Base-by-base conservation (phyloP, 2,888 invertebrate genomes). In the Azorinus chamasolen region DNA sequence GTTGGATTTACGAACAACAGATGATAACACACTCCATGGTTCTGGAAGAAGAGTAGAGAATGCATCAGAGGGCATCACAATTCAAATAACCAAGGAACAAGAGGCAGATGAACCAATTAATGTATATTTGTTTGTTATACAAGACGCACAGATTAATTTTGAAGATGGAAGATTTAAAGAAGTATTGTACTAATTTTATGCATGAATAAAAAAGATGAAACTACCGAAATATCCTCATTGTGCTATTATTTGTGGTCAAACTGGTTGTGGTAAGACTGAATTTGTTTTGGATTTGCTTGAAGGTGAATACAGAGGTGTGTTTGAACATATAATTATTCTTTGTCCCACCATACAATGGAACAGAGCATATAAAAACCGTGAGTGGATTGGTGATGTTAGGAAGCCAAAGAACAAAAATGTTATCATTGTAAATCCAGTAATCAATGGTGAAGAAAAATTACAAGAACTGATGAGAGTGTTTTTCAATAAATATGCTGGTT, bases 101-200 rank as follows among this genome's bases (percentile, higher is more conserved):
- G 75, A 46, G 24, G 22, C 75, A 27, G 43, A 55, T 55, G 51
- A 59, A 27, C 0, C 53, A 41, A 50, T 83, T 24, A 77, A 78
- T 61, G 25, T 73, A 1, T 79, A 62, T 55, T n/a, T 79, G n/a
- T 83, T 45, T 61, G 68, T 79, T 20, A 68, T 79, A 39, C 54
- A 55, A 62, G 79, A 79, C 58, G 83, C 77, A 27, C 69, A 77
- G 51, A 64, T 75, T 46, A 72, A 80, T 64, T 66, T 76, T 58
- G 72, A 62, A 71, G 68, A 81, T 59, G 70, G 75, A n/a, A 54
- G 66, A 57, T 70, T 79, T 45, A 57, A 66, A 55, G 58, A 57
- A 43, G 54, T 61, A 16, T 2, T 37, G 14, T 75, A 74, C 55
- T 78, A 69, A 55, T 46, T 54, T 54, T 53, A 24, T 54, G 6